Base-by-base conservation (phyloP, 2,113 vertebrate genomes). In the Malaclemys terrapin region DNA sequence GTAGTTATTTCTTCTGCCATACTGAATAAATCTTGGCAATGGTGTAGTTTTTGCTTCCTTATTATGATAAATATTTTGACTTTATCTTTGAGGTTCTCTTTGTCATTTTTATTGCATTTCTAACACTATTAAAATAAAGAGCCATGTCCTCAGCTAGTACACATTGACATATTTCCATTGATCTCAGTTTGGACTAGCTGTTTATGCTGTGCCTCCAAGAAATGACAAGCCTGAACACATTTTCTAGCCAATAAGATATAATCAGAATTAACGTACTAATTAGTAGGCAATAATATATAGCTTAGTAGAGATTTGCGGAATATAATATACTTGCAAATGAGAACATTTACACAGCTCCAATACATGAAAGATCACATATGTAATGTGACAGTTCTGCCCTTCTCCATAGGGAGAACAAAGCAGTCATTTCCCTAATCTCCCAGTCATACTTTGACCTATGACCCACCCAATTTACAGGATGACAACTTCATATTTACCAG, bases 1-100 rank as follows among this genome's bases (percentile, higher is more conserved):
- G 22, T 19, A 88, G 89, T 1, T 1, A 47, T 96, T 96, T 95
- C 91, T 96, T 89, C 84, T 96, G 59, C 92, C 45, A 72, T 88
- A 27, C 78, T 81, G 90, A 81, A 91, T 92, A 52, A 82, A 54
- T 91, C 79, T 90, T 86, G 91, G 49, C 85, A 92, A 24, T 83
- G 42, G 59, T 88, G 84, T 65, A 62, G 62, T 76, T 76, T 76
- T 81, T 81, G 52, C 10, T n/a, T 38, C 35, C 24, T 35, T 7
- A 25, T 38, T 85, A 38, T 52, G 45, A 9, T 69, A 50, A 84
- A 69, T 17, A 16, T 65, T 47, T 69, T 72, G 25, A 85, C n/a
- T 85, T 11, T 59, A 29, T 59, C 27, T 62, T 62, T 62, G 57
- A 47, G 49, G 35, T 29, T 69, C 12, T n/a, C 31, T 24, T 25